phyloP scores from a whole-genome alignment of 1,140 invertebrate species.

The Atta cephalotes region DNA sequence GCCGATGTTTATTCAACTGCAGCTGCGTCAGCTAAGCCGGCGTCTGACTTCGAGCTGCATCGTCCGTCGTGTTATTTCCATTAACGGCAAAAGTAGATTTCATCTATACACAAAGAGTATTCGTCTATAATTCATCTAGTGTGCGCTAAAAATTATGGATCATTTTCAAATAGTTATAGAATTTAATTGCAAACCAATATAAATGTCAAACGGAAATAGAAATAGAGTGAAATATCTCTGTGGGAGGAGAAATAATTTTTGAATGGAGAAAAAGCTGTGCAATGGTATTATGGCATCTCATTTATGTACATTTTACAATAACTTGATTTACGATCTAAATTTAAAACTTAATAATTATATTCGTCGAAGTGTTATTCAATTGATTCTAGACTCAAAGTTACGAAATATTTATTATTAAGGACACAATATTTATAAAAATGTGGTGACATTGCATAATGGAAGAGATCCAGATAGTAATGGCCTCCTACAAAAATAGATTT shows the following conservation, averaged over 20 bases:
- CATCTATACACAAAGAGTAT: background rate
- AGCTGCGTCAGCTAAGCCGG: slow-evolving; percentile 64
- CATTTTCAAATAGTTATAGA: background rate
- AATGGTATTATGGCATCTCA: too few relatives aligned
- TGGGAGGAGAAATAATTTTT: background rate
- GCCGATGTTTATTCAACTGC: slow-evolving; percentile 74
- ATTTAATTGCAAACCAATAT: background rate
- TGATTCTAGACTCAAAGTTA: too few relatives aligned
- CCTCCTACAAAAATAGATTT: too few relatives aligned
- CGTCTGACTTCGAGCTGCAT: slow-evolving; percentile 55
- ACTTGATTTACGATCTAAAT: too few relatives aligned
- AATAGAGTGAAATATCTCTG: background rate
- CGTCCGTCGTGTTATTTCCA: slow-evolving; percentile 3
- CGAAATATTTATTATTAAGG: too few relatives aligned
- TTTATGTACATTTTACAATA: background rate
- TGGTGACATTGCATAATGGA: too few relatives aligned
- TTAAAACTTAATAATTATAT: too few relatives aligned
- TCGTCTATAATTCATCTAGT: background rate
- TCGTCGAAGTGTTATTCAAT: too few relatives aligned
- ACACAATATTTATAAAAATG: too few relatives aligned
- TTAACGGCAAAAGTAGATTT: slow-evolving; percentile 8
- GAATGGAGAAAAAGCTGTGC: background rate
- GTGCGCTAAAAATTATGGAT: background rate
- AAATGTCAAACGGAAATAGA: background rate
- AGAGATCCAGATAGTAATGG: too few relatives aligned